These are phyloP conservation scores for Embidobia sp. DNA, from an alignment of 2,888 invertebrate species.

Conservation along the genomic window DNA sequence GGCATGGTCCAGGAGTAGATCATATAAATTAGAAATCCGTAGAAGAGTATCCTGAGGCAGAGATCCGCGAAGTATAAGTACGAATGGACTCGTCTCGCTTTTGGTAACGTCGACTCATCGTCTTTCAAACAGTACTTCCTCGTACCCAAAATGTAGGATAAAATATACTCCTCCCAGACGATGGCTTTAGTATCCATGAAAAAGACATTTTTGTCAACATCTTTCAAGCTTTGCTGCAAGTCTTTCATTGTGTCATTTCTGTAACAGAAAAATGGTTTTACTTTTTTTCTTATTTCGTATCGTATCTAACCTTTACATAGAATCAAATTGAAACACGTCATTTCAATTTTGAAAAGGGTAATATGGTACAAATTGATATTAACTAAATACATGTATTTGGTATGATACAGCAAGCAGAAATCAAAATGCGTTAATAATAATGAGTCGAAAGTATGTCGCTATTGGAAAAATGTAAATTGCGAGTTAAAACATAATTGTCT, in stretches of 20 bases:
- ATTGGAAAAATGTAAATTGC: slow-evolving; percentile 17
- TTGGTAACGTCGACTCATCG: slow-evolving; percentile 88
- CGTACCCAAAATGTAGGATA: slow-evolving; percentile 90
- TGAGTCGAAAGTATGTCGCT: slow-evolving; percentile 15
- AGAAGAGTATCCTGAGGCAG: slow-evolving; percentile 67
- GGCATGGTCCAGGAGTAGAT: slow-evolving; percentile 70
- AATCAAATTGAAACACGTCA: too few species aligned
- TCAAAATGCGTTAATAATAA: slow-evolving; percentile 4
- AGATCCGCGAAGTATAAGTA: slow-evolving; percentile 73
- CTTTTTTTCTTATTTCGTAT: too few species aligned
- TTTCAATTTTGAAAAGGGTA: too few species aligned
- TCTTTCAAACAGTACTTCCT: slow-evolving; percentile 93
- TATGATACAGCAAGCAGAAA: background rate
- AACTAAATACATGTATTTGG: slow-evolving; percentile 1
- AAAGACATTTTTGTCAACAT: slow-evolving; percentile 80
- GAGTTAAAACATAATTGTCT: slow-evolving; percentile 11
- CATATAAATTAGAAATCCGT: slow-evolving; percentile 70
- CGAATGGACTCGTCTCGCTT: slow-evolving; percentile 85
- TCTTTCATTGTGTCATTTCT: slow-evolving; percentile 73
- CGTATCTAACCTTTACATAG: too few species aligned
- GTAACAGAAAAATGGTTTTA: slow-evolving; percentile 47
- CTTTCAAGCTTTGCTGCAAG: slow-evolving; percentile 70
- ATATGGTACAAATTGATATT: too few species aligned
- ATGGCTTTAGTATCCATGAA: slow-evolving; percentile 82
- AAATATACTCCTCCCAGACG: slow-evolving; percentile 86